Evolutionary conservation across 2,797 vertebrate genomes (phyloP).

Genomic region (Arnoldichthys spilopterus): DNA sequence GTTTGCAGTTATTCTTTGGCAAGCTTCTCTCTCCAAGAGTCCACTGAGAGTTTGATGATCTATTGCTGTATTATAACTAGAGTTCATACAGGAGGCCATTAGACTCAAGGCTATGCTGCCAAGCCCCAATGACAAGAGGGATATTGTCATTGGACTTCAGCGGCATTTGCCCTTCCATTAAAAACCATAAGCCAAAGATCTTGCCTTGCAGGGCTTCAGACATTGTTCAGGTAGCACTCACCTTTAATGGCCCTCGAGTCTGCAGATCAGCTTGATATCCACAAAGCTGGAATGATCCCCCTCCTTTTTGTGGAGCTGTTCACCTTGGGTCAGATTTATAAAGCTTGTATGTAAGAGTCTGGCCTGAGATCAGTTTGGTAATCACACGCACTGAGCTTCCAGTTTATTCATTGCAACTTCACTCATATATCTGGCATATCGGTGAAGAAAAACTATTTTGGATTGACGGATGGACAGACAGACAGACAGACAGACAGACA

Average conservation of each 20-base stretch:
- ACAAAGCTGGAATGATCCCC: neutral
- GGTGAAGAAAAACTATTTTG: too few species aligned
- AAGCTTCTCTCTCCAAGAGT: constrained; percentile 1
- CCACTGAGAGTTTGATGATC: constrained; percentile 6
- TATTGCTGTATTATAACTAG: constrained; percentile 10
- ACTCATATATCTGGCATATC: too few species aligned
- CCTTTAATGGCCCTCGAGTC: neutral
- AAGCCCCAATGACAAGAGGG: constrained; percentile 47
- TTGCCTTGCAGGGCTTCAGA: constrained; percentile 35
- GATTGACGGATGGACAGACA: too few species aligned
- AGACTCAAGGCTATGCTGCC: constrained; percentile 39
- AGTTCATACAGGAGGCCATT: constrained; percentile 16
- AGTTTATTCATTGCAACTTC: neutral
- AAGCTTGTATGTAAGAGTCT: neutral
- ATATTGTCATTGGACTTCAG: constrained; percentile 40
- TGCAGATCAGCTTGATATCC: neutral
- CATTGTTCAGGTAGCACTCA: constrained; percentile 19
- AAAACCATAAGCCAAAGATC: constrained; percentile 54
- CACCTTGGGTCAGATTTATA: neutral
- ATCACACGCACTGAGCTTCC: neutral
- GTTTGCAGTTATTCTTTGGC: neutral
- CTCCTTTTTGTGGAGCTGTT: neutral
- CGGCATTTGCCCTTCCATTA: constrained; percentile 51
- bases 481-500: too few species aligned
- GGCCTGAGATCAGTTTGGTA: neutral